Conservation (phyloP, 2,888 invertebrate genomes). For the Mesoligia furuncula region DNA sequence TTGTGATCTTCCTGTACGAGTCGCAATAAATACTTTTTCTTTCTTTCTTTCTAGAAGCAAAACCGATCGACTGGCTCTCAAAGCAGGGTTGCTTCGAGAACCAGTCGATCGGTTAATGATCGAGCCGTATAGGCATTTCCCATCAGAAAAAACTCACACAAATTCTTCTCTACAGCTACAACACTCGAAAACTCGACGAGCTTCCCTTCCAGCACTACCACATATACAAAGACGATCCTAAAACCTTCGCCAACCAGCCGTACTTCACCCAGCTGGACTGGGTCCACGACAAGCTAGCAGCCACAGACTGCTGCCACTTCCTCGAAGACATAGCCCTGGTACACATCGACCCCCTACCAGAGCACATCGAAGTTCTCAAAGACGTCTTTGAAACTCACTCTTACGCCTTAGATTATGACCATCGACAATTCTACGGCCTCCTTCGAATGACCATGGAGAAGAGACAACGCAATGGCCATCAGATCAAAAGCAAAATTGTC, state of each 20-base stretch:
- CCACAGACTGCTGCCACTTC: constrained; percentile 93
- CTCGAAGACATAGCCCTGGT: constrained; percentile 93
- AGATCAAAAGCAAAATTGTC: constrained; percentile 81
- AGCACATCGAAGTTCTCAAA: constrained; percentile 91
- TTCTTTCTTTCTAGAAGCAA: no score
- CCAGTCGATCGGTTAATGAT: background rate
- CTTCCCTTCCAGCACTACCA: constrained; percentile 94
- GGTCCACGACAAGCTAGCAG: constrained; percentile 95
- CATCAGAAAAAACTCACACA: background rate
- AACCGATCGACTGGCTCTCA: background rate
- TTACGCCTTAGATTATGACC: constrained; percentile 94
- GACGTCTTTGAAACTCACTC: constrained; percentile 93
- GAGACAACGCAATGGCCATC: constrained; percentile 78
- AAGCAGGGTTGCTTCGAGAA: no score
- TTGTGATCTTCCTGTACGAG: no score
- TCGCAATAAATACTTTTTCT: no score
- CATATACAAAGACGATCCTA: constrained; percentile 87
- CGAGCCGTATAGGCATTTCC: background rate
- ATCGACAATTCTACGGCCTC: constrained; percentile 95
- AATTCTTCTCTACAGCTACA: constrained; percentile 91
- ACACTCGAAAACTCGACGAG: constrained; percentile 95
- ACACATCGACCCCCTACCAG: constrained; percentile 85
- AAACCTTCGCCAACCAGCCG: constrained; percentile 91
- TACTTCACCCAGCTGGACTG: constrained; percentile 94
- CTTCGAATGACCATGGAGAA: constrained; percentile 83